Evolutionary conservation across 2,113 vertebrate species (phyloP).

Genomic region (Cyphomyrus plagiostoma): DNA sequence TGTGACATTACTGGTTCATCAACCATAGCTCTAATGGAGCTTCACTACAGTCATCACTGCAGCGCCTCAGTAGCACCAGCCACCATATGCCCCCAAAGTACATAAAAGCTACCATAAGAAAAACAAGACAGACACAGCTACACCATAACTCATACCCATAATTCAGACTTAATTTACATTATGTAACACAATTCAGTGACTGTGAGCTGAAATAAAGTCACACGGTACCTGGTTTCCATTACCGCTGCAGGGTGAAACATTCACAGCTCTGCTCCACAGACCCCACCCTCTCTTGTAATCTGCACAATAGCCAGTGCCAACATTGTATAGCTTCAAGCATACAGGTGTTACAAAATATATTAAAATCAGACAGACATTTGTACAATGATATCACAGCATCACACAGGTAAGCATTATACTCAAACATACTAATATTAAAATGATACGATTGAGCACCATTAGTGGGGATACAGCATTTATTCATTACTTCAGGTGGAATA

Average conservation of each 20-base stretch:
- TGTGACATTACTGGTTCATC: background rate
- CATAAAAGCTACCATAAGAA: background rate
- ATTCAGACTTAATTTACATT: background rate
- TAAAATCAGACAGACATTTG: conserved; percentile 1
- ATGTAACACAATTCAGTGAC: background rate
- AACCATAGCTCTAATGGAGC: background rate
- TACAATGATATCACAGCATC: background rate
- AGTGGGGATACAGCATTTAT: background rate
- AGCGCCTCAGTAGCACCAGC: too few relatives aligned
- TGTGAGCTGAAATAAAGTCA: background rate
- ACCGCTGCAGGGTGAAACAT: conserved; percentile 67
- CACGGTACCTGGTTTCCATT: conserved; percentile 66
- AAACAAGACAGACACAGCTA: background rate
- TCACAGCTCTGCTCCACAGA: conserved; percentile 46
- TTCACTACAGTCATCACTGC: background rate
- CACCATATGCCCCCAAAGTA: background rate
- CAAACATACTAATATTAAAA: background rate
- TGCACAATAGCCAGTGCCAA: conserved; percentile 69
- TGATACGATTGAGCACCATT: background rate
- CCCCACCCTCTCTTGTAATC: conserved; percentile 53
- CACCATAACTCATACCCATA: background rate
- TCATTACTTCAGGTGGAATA: background rate
- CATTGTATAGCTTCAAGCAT: conserved; percentile 73
- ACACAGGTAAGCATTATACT: background rate
- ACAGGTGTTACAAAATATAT: conserved; percentile 20